phyloP scores from a whole-genome alignment of 2,888 invertebrate species.

The Eurytoma californica region DNA sequence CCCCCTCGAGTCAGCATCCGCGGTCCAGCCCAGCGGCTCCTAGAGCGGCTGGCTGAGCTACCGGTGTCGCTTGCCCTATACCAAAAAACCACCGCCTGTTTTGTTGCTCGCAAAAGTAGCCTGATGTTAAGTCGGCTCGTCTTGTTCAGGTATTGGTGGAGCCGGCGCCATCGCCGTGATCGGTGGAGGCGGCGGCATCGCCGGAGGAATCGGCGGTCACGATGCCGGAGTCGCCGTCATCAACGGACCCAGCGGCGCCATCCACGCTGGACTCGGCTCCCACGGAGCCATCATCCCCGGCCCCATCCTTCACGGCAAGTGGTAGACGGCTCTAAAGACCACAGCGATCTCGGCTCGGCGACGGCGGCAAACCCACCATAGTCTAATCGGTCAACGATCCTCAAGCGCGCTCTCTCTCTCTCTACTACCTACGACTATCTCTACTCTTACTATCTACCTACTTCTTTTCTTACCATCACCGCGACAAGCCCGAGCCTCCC shows the following conservation, averaged over 20 bases:
- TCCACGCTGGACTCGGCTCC: slow-evolving; percentile 74
- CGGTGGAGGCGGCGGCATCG: slow-evolving; percentile 70
- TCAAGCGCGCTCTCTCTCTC: slow-evolving; percentile 68
- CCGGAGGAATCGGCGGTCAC: slow-evolving; percentile 73
- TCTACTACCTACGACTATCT: slow-evolving; percentile 41
- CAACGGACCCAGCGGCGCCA: slow-evolving; percentile 74
- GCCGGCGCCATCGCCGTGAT: slow-evolving; percentile 73
- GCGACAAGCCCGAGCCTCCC: neutral
- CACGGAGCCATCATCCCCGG: slow-evolving; percentile 75
- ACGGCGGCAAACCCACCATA: slow-evolving; percentile 74
- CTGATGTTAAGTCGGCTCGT: slow-evolving; percentile 52
- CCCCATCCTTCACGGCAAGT: slow-evolving; percentile 68
- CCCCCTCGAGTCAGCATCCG: neutral
- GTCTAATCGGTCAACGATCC: slow-evolving; percentile 72
- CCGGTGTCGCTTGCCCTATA: neutral
- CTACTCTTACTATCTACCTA: slow-evolving; percentile 24
- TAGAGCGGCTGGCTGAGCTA: too few relatives aligned
- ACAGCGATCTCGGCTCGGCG: slow-evolving; percentile 75
- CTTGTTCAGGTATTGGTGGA: slow-evolving; percentile 56
- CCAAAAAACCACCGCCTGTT: slow-evolving; percentile 28
- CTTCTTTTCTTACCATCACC: neutral
- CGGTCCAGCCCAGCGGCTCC: too few relatives aligned
- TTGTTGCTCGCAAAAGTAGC: slow-evolving; percentile 50
- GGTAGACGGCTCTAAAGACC: slow-evolving; percentile 69
- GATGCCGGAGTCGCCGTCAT: slow-evolving; percentile 74